Evolutionary conservation across 2,888 invertebrate genomes (phyloP), one percentile per base, ranked within the genome.

Genomic region (Plebejus argus): DNA sequence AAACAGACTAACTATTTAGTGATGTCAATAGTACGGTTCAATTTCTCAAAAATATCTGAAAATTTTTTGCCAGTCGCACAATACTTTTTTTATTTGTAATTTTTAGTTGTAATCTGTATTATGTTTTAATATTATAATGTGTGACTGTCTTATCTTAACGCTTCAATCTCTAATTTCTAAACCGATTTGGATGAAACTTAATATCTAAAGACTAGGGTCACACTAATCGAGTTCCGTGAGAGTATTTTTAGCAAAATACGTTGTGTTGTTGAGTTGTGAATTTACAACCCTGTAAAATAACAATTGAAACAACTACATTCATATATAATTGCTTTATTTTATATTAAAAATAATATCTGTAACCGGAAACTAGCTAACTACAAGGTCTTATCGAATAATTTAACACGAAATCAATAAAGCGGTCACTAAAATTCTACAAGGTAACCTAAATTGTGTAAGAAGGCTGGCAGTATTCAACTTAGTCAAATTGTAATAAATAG

Each of bases 321-420:
- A 6, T 23, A 33, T 7, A 20, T 53, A 53, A 8, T 49, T 74
- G 49, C 45, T 49, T 28, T 39, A 71, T 74, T 74, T 39, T 71
- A 71, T 71, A 71, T 71, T 66, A 66, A 66, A 71, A 71, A 71
- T 49, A 49, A 53, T 45, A 72, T 45, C 28, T 28, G 23, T 15
- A 74, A 49, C 74, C 74, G 74, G 74, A 70, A 72, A 78, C 56
- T 66, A 79, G 76, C 76, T 76, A 28, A n/a, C 53, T 77, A 70
- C 77, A 78, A 78, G 80, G 78, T 77, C 79, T 79, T 66, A 77
- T 74, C 45, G 49, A 74, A 76, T 78, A 79, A 78, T 78, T 79
- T 78, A 77, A 78, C 78, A 78, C 78, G 78, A 79, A 79, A 79
- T 79, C 79, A 78, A 80, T 80, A 78, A 58, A 66, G 72, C 28